A percentile compares a stretch with the other conserved stretches of the same genome.
These are phyloP conservation scores for Dichetophora obliterata DNA, from an alignment of 2,888 invertebrate species.

Conservation along the genomic window DNA sequence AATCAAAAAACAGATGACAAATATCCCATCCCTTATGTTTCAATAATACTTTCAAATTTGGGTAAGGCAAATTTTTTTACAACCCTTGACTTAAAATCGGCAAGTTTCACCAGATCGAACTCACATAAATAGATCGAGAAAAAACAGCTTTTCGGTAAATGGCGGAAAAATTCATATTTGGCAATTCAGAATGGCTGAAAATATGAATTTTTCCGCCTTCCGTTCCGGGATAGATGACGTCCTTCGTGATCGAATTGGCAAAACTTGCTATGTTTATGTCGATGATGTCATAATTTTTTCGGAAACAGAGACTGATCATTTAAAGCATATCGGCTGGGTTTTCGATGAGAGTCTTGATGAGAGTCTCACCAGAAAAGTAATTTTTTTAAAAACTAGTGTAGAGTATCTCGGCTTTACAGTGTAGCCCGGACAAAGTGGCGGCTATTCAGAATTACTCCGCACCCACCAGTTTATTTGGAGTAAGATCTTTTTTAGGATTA, in stretches of 20 bases:
- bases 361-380: background rate
- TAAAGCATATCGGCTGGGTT: background rate
- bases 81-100: no score
- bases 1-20: background rate
- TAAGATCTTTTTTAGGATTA: slow-evolving; percentile 32
- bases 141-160: no score
- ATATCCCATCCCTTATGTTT: background rate
- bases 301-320: background rate
- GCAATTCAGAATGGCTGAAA: no score
- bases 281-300: slow-evolving; percentile 2
- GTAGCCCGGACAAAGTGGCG: background rate
- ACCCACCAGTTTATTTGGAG: background rate
- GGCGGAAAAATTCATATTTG: no score
- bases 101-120: no score
- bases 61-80: no score
- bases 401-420: background rate
- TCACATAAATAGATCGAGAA: no score
- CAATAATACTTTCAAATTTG: background rate
- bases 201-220: background rate
- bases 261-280: slow-evolving; percentile 14
- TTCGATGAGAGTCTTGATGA: background rate
- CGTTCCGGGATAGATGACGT: background rate
- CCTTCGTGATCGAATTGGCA: background rate
- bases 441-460: background rate
- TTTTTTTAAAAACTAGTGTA: background rate